Base-by-base conservation (phyloP, 2,113 vertebrate genomes). In the Rhea pennata region DNA sequence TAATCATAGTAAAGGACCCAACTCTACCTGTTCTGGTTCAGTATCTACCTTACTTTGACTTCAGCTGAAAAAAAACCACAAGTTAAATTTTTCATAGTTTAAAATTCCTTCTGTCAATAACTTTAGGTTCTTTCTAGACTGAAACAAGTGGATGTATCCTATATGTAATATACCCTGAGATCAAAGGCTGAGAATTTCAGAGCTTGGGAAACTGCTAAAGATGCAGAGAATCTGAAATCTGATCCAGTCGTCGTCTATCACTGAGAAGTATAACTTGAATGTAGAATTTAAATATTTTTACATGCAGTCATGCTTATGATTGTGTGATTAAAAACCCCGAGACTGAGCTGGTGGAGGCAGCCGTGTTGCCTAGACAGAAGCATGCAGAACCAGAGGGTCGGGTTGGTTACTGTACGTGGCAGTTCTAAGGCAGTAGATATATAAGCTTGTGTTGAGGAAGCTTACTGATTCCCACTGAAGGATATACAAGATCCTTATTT, bases 391-490 rank as follows among this genome's bases (percentile, higher is more conserved):
- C 80, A 88, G 74, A 44, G 31, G 51, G 56, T 64, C 66, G 19
- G 5, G 92, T 84, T 77, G 85, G 33, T 80, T 86, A 62, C 21
- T 77, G 53, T 84, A 23, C 26, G 2, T 14, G 48, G 67, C 56
- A 89, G 50, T 80, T 88, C 67, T 69, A 72, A 95, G 54, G 48
- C 71, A 80, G 40, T 61, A 58, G 74, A 58, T 48, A 83, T 16
- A 75, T 92, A 67, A 93, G 91, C 86, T 93, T 84, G 29, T 81
- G 50, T 92, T 42, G 75, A 76, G 39, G 46, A 93, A 93, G 90
- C 23, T 23, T 77, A 59, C 5, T 84, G 78, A 83, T 96, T 96
- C 96, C 36, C 12, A 39, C 23, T 50, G 67, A 92, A 91, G 53
- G 31, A 65, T 87, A 70, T 21, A 69, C 15, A 80, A 88, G 84